Base-by-base conservation (phyloP, 92 coral and sea anemone species). In the Actinernus sp. region DNA sequence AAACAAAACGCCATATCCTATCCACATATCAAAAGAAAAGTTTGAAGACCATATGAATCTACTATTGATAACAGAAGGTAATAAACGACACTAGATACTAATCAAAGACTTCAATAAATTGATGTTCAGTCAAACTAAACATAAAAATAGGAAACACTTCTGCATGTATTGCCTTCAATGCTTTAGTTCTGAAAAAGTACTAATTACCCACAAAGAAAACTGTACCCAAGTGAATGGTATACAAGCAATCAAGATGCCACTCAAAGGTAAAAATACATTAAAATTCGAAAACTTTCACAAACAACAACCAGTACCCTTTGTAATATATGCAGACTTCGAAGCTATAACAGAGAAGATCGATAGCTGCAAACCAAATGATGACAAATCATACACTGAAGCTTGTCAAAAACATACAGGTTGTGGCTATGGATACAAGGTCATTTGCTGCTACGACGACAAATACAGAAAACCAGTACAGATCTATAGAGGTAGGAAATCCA, bases 121-220 rank as follows among this genome's bases (percentile, higher is more conserved):
- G 1, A 71, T 71, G 80, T 41, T 4, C n/a, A 0, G 24, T 3
- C 18, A 29, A 52, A 61, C 73, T 0, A 50, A 62, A 5, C 65
- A 75, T 30, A 28, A 71, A 1, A 41, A 45, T 1, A 80, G 41
- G 34, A 80, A 80, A 8, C 68, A 79, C 40, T 69, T 69, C 22
- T 79, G 79, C n/a, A 68, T 5, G 64, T 27, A 41, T 2, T 79
- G 86, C 36, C 66, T 74, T 1, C 83, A 74, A 40, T 58, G 60
- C 36, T 83, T 83, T 9, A 29, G 31, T 1, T 4, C 59, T 20
- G 64, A 81, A 39, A 25, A 10, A 8, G 23, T 56, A 17, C 26
- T 82, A 1, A 49, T 10, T 0, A 52, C 38, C 5, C 82, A 74
- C 22, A 52, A 38, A 38, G 78, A 60, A 8, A 55, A 58, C 26